phyloP scores from a whole-genome alignment of 2,888 invertebrate genomes.

The Cryptocephalus primarius region DNA sequence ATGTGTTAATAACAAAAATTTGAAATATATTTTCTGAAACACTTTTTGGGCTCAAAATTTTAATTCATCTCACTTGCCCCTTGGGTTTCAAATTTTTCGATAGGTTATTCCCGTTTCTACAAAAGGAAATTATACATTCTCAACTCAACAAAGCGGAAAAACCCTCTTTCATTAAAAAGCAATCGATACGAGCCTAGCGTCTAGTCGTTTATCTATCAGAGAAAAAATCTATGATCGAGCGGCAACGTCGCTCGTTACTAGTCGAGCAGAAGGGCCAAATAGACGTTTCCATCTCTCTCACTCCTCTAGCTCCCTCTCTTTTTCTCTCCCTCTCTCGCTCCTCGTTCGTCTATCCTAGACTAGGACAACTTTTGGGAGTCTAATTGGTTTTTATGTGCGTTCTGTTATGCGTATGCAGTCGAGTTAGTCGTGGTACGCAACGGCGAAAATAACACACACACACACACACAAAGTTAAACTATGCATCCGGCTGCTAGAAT shows the following conservation, averaged over 20 bases:
- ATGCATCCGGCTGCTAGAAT: constrained; percentile 9
- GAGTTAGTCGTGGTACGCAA: not conserved
- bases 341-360: constrained; percentile 17
- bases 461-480: not conserved
- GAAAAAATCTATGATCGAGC: not conserved
- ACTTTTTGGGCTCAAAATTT: no score
- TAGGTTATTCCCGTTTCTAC: no score
- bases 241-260: constrained; percentile 4
- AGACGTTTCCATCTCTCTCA: constrained; percentile 4
- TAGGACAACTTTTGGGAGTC: constrained; percentile 18
- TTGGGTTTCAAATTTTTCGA: no score
- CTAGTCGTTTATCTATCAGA: not conserved
- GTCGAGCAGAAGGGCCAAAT: constrained; percentile 13
- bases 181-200: no score
- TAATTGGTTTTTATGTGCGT: constrained; percentile 18
- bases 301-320: constrained; percentile 2
- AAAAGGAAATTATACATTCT: no score
- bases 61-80: no score
- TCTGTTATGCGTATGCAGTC: constrained; percentile 11
- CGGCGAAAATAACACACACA: constrained; percentile 14
- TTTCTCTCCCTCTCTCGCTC: constrained; percentile 5
- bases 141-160: no score
- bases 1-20: no score
- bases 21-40: no score
- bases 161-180: no score